Base-by-base conservation (phyloP, 92 coral and sea anemone species). In the Virgularia gustaviana region DNA sequence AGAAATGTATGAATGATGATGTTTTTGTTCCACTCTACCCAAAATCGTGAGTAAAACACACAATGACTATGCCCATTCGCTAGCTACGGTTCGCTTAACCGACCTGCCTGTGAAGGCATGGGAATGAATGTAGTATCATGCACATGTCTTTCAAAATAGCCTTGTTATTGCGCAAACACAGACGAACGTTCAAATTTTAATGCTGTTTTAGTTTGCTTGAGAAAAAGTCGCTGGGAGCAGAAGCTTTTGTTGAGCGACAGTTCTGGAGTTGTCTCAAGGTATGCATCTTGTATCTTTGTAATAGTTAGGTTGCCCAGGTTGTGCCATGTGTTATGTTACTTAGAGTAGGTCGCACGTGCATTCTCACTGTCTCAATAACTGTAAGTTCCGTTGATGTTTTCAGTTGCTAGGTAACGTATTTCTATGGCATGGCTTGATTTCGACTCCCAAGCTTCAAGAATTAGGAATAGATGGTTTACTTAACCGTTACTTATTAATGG, bases 191-290 rank as follows among this genome's bases (percentile, higher is more conserved):
- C n/a, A n/a, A n/a, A n/a, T n/a, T n/a, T n/a, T n/a, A n/a, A n/a
- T n/a, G n/a, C n/a, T n/a, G n/a, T n/a, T n/a, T n/a, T n/a, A 92
- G 98, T 66, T 70, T 92, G 71, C 70, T 89, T 44, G 98, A 92
- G 18, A 92, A 72, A 79, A 92, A 89, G 64, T 68, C 96, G 6
- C 81, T 89, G 36, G 98, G 98, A 42, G 89, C 85, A 0, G 68
- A 89, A 47, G 73, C 83, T 6, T 92, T 92, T 71, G 90, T 92
- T 43, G 96, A 92, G 66, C 81, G 98, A 71, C 98, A 92, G 57
- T 92, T 89, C 58, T 92, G 98, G 98, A 84, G 88, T 22, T 92
- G 98, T 57, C 79, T 78, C 3, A 92, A 92, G 98, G 98, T 92
- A 49, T 49, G 75, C 22, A 13, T 25, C 7, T 19, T 6, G n/a